Evolutionary conservation across 2,888 invertebrate species (phyloP).

Genomic region (Apocheima hispidaria): DNA sequence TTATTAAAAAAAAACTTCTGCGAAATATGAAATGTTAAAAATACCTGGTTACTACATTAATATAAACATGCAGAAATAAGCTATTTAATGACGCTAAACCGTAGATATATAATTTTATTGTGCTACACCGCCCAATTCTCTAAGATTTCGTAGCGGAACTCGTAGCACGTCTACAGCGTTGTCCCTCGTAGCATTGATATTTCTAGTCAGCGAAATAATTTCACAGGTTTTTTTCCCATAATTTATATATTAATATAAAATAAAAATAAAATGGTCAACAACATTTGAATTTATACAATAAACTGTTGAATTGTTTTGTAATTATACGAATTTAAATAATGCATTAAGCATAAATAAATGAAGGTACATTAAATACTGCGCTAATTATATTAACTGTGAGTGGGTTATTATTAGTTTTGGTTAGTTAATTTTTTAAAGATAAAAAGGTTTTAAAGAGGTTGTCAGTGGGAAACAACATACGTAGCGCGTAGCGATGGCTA

Average conservation of each 20-base stretch:
- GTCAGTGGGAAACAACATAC: background rate
- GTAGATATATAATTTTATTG: background rate
- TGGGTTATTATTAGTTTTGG: background rate
- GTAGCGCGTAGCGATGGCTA: constrained; percentile 3
- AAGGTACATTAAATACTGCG: background rate
- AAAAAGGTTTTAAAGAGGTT: background rate
- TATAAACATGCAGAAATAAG: too few relatives aligned
- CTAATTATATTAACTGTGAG: background rate
- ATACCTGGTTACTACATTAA: too few relatives aligned
- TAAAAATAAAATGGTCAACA: background rate
- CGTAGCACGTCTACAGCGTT: constrained; percentile 41
- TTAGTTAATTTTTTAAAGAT: background rate
- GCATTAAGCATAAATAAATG: background rate
- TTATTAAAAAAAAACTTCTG: too few relatives aligned
- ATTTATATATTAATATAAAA: background rate
- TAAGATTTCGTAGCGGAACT: constrained; percentile 39
- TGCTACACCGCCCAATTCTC: constrained; percentile 10
- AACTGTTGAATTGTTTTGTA: background rate
- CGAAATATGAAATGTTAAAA: too few relatives aligned
- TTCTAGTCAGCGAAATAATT: background rate
- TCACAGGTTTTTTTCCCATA: too few relatives aligned
- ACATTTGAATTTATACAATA: background rate
- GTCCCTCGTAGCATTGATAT: constrained; percentile 26
- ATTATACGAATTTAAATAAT: constrained; percentile 9
- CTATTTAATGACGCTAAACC: background rate